Conservation (phyloP, 2,113 vertebrate genomes). For the Vanacampus margaritifer region DNA sequence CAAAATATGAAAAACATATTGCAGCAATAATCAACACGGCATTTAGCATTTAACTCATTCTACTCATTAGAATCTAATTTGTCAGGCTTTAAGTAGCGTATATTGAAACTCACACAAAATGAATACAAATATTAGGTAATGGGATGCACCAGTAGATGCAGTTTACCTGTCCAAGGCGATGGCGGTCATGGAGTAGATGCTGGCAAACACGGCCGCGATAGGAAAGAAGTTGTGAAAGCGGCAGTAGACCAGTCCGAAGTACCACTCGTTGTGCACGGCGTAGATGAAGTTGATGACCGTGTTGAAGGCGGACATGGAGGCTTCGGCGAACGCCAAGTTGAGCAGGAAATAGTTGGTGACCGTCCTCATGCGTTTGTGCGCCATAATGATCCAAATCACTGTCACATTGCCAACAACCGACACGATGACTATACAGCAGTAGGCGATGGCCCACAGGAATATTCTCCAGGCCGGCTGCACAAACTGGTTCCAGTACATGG, state of each 20-base stretch:
- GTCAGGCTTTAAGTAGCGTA: too few species aligned
- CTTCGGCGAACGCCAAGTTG: conserved; percentile 93
- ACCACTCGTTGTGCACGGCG: conserved; percentile 92
- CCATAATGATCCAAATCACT: conserved; percentile 96
- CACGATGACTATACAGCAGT: conserved; percentile 84
- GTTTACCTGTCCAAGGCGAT: conserved; percentile 89
- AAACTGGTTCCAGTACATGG: conserved; percentile 79
- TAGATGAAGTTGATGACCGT: conserved; percentile 96
- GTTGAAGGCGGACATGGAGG: conserved; percentile 94
- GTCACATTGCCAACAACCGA: conserved; percentile 89
- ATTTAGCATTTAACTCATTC: too few species aligned
- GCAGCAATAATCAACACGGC: too few species aligned
- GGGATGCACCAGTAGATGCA: neutral
- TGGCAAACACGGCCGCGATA: conserved; percentile 91
- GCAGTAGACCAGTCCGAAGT: conserved; percentile 90
- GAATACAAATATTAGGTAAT: neutral
- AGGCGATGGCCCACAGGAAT: conserved; percentile 88
- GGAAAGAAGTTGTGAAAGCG: conserved; percentile 99
- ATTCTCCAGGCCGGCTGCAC: conserved; percentile 90
- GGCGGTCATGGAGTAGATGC: conserved; percentile 97
- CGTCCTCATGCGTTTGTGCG: conserved; percentile 94
- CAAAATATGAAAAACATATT: neutral
- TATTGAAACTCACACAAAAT: neutral
- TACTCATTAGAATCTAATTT: too few species aligned
- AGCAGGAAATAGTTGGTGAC: conserved; percentile 97